phyloP scores from a whole-genome alignment of 2,113 vertebrate species.

The Crocuta crocuta region DNA sequence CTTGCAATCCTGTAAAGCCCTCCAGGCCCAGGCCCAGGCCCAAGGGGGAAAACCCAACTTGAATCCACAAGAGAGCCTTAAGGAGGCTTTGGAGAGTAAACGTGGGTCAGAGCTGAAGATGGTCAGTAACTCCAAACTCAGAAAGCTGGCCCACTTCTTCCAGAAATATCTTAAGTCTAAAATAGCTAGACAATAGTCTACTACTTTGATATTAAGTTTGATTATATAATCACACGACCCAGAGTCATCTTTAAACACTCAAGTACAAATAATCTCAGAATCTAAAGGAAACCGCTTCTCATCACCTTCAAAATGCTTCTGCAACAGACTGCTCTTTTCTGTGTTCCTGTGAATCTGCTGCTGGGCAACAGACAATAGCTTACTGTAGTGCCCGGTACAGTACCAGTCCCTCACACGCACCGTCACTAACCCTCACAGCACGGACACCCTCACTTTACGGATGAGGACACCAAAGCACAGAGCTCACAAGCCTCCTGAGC shows the following conservation, averaged over 20 bases:
- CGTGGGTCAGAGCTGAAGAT: not conserved
- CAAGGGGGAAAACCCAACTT: not conserved
- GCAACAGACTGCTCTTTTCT: not conserved
- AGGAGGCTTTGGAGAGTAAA: slow-evolving; percentile 35
- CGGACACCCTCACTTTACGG: not conserved
- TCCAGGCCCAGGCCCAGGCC: not conserved
- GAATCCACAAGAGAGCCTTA: not conserved
- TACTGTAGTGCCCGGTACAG: not conserved
- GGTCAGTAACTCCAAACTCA: not conserved
- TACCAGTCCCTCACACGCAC: not conserved
- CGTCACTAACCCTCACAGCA: not conserved
- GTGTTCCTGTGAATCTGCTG: not conserved
- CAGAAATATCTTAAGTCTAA: not conserved
- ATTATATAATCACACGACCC: not conserved
- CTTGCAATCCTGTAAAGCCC: not conserved
- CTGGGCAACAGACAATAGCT: not conserved
- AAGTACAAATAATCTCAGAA: not conserved
- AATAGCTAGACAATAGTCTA: not conserved
- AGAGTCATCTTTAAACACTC: slow-evolving; percentile 30
- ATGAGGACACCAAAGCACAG: not conserved
- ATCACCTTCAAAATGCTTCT: not conserved
- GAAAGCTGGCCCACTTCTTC: not conserved
- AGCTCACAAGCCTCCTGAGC: not conserved
- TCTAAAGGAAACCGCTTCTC: not conserved
- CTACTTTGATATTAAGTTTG: not conserved